Base-by-base conservation (phyloP, 2,888 invertebrate genomes). In the Chrysolina americana region DNA sequence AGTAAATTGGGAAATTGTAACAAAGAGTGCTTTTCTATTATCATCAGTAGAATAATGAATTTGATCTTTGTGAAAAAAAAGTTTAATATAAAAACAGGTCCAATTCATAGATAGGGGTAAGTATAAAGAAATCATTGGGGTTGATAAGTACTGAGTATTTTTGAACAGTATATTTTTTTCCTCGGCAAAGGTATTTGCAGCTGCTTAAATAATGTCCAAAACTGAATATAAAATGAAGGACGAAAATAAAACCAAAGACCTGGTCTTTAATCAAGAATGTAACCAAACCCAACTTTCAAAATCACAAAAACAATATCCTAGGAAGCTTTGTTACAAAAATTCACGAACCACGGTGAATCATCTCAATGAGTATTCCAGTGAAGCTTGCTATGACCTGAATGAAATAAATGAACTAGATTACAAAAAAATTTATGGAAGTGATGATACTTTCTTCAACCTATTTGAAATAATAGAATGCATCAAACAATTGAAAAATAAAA, bases 161-260 rank as follows among this genome's bases (percentile, higher is more conserved):
- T 50, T 50, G n/a, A 64, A 64, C 41, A 64, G n/a, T 64, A 23
- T 41, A 41, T 19, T 65, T 19, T 47, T 19, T 21, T 44, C 23
- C 56, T 56, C 56, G 10, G 56, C 21, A 23, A 56, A 21, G 23
- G 21, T 56, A 56, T n/a, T 56, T 56, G 56, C 56, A 19, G 19
- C 56, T 56, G 56, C 56, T n/a, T 41, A 21, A 65, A 65, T 19
- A 41, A 65, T 65, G 47, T 65, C 65, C 0, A 65, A 65, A 5
- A 65, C 65, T 65, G 65, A 65, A 65, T 65, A 44, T 23, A 65
- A 44, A 64, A 64, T 64, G 65, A 47, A 65, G 44, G 21, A 44
- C 47, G 47, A 65, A 65, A 41, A 65, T 65, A 65, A 65, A n/a
- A 65, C 62, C 23, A 21, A 23, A 62, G 62, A 17, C 62, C 21